Evolutionary conservation across 2,888 invertebrate genomes (phyloP), one percentile per base, ranked within the genome.

Genomic region (Byasa hedistus): DNA sequence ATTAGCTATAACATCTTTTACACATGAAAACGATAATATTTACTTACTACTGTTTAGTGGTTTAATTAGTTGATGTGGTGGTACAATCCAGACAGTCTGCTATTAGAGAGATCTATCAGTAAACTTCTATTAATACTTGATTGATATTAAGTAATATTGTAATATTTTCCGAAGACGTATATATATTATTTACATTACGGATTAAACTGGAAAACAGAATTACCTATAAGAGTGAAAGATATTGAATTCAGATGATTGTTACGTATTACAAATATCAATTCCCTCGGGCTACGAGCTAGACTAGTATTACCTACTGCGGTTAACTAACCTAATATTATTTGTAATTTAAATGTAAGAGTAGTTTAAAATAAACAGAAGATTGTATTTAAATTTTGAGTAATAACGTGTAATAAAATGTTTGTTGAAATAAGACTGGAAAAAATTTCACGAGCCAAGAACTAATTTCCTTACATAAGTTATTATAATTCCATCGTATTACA

Each of bases 231-330:
- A 65, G 44, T n/a, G 64, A 56, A 60, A 60, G 64, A 56, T 56
- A 65, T 65, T 60, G 65, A 65, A 60, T 60, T 21, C 27, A 24
- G 59, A 59, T 59, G 64, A 65, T 65, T 64, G 59, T 58, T 65
- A 60, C 55, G 55, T 59, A 59, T 65, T 60, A 60, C 54, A 57
- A 48, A 51, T 64, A 64, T 60, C 54, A 56, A 62, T 56, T 56
- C 62, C 62, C 55, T 48, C 27, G n/a, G 62, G 56, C 56, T 44
- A 19, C 27, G 1, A 10, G n/a, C 15, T 65, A 27, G 44, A 23
- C 39, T 17, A 48, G 65, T 56, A 65, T 60, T 65, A 59, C 23
- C 58, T 58, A 24, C 27, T 60, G 65, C 32, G 65, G 65, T 65
- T 55, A 39, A 48, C 24, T 12, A 59, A 59, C 27, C 23, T 36